Evolutionary conservation across 2,113 vertebrate genomes (phyloP).

Genomic region (Pleuronectes platessa): DNA sequence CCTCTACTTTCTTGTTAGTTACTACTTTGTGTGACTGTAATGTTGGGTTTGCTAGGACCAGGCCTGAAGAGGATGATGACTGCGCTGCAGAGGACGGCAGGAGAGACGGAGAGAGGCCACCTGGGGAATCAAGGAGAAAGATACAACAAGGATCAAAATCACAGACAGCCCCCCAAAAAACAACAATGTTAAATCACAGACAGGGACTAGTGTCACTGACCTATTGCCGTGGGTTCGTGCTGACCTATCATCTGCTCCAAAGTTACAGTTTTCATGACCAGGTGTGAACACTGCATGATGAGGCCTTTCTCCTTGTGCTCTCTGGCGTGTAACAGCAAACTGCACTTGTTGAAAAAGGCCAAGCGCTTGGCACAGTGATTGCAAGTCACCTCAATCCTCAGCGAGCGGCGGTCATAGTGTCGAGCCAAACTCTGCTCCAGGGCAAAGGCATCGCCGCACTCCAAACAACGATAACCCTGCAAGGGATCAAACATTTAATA

Average conservation of each 20-base stretch:
- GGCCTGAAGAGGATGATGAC: slow-evolving; percentile 36
- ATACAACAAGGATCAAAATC: no score
- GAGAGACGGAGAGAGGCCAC: slow-evolving; percentile 38
- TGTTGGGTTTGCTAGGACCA: slow-evolving; percentile 23
- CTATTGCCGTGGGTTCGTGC: slow-evolving; percentile 84
- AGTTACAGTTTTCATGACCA: slow-evolving; percentile 93
- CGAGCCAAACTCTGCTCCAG: slow-evolving; percentile 92
- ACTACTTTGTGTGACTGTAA: slow-evolving; percentile 66
- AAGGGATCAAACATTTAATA: not conserved
- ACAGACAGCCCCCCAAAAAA: not conserved
- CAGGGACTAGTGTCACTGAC: slow-evolving; percentile 47
- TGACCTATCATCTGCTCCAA: slow-evolving; percentile 96
- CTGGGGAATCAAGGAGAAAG: slow-evolving; percentile 3
- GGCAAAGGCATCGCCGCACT: slow-evolving; percentile 94
- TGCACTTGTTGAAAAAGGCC: slow-evolving; percentile 99
- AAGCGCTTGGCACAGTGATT: slow-evolving; percentile 96
- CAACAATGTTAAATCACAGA: not conserved
- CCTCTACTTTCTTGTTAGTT: slow-evolving; percentile 61
- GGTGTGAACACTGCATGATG: slow-evolving; percentile 98
- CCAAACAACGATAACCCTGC: slow-evolving; percentile 92
- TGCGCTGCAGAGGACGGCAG: slow-evolving; percentile 55
- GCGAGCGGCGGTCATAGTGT: slow-evolving; percentile 94
- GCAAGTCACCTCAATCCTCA: slow-evolving; percentile 97
- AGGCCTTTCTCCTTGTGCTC: slow-evolving; percentile 97
- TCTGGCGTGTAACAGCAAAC: slow-evolving; percentile 91